Evolutionary conservation across 2,113 vertebrate species (phyloP).

Genomic region (Taurulus bubalis): DNA sequence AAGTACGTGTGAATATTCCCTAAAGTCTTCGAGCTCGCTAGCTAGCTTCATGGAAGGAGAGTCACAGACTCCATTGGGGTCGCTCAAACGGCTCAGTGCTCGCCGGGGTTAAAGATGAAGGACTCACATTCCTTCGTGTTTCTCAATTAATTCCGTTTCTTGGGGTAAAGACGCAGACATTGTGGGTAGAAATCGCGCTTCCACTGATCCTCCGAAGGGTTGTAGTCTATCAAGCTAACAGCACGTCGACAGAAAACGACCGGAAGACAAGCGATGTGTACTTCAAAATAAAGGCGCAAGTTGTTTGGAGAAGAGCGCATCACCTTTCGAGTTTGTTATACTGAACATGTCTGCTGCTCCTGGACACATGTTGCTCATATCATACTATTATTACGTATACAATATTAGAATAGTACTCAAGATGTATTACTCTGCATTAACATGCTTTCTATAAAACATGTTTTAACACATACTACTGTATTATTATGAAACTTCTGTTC

Average conservation of each 20-base stretch:
- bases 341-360: neutral
- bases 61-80: neutral
- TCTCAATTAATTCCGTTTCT: slow-evolving; percentile 84
- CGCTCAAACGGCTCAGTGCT: neutral
- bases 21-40: neutral
- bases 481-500: neutral
- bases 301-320: neutral
- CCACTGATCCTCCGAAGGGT: neutral
- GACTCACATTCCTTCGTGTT: slow-evolving; percentile 90
- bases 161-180: slow-evolving; percentile 21
- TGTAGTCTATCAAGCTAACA: neutral
- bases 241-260: neutral
- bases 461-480: neutral
- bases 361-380: neutral
- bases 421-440: neutral
- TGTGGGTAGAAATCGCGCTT: accelerated
- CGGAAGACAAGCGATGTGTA: accelerated
- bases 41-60: neutral
- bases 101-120: accelerated
- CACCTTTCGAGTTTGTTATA: neutral
- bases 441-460: neutral
- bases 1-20: neutral
- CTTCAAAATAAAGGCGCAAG: slow-evolving; percentile 13
- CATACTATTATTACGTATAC: no score
- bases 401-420: neutral